These are phyloP conservation scores for Lithophane semibrunnea DNA, from an alignment of 2,888 invertebrate genomes.

Conservation along the genomic window DNA sequence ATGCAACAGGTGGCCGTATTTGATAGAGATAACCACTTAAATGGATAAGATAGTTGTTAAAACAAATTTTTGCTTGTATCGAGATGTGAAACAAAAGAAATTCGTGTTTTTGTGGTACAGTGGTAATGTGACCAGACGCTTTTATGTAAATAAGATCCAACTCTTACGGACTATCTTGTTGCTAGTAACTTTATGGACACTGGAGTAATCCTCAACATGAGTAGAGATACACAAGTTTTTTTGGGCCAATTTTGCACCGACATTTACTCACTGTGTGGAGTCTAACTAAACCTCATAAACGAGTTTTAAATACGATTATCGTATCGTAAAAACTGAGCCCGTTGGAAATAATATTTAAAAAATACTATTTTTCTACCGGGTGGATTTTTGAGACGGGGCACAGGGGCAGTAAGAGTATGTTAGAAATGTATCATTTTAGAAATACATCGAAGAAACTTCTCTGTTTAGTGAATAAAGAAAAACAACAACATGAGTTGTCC, in stretches of 20 bases:
- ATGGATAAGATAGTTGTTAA: background rate
- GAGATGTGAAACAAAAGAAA: background rate
- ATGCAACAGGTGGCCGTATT: conserved; percentile 37
- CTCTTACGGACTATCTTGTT: background rate
- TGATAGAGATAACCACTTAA: background rate
- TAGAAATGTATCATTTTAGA: too few species aligned
- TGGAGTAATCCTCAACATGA: too few species aligned
- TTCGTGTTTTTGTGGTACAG: too few species aligned
- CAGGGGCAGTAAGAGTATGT: too few species aligned
- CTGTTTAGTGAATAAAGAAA: too few species aligned
- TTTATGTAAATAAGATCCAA: background rate
- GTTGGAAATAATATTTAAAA: background rate
- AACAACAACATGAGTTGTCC: too few species aligned
- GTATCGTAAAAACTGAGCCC: background rate
- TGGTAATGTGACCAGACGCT: background rate
- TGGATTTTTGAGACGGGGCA: background rate
- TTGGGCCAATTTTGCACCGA: conserved; percentile 10
- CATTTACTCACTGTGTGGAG: background rate
- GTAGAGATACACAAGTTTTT: too few species aligned
- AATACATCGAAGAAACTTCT: too few species aligned
- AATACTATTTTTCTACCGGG: background rate
- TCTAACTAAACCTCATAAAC: background rate
- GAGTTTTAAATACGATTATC: background rate
- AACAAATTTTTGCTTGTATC: background rate
- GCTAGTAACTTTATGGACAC: too few species aligned